These are phyloP conservation scores for Pangasianodon gigas DNA, from an alignment of 2,113 vertebrate species.

Conservation along the genomic window DNA sequence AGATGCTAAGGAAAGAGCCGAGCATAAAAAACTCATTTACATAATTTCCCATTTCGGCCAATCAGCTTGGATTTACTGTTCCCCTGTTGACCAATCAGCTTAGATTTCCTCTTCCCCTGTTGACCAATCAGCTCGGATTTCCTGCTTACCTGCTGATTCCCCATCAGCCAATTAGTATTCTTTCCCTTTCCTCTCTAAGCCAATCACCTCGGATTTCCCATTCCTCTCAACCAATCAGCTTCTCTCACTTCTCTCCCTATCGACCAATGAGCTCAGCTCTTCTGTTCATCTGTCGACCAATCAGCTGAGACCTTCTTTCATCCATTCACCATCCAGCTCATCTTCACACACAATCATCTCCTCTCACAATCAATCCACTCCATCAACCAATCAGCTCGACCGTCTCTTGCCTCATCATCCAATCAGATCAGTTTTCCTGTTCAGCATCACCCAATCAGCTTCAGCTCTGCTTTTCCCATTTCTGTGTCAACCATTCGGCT, in stretches of 20 bases:
- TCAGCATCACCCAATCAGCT: not conserved
- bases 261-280: not conserved
- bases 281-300: not conserved
- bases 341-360: not conserved
- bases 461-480: not conserved
- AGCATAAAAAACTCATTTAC: not conserved
- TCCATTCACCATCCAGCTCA: not conserved
- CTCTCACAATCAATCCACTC: not conserved
- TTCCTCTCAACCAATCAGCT: not conserved
- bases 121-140: not conserved
- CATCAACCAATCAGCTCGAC: not conserved
- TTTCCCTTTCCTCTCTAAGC: not conserved
- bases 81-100: constrained; percentile 27
- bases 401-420: not conserved
- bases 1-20: not conserved
- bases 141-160: too few relatives aligned
- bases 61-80: constrained; percentile 8
- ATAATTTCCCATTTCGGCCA: constrained; percentile 21
- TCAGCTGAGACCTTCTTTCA: not conserved
- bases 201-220: not conserved
- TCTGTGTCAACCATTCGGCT: not conserved
- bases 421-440: not conserved
- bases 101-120: constrained; percentile 7
- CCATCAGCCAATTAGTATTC: constrained; percentile 58
- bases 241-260: not conserved